Evolutionary conservation across 2,797 vertebrate genomes (phyloP).

Genomic region (Adelosebastes latens): DNA sequence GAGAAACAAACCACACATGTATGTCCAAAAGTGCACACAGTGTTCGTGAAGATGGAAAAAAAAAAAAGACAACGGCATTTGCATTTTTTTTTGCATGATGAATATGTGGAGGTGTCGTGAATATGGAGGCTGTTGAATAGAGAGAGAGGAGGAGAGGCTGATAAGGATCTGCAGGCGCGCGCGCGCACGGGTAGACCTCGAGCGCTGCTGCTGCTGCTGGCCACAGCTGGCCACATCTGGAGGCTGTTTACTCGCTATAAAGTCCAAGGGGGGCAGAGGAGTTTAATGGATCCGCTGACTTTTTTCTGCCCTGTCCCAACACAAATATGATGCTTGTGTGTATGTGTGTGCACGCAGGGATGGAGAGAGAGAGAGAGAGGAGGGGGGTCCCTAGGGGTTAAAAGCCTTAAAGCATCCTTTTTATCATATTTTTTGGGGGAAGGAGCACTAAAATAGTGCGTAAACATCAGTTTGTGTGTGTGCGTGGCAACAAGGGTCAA

Average conservation of each 20-base stretch:
- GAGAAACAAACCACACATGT: neutral
- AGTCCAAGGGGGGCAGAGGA: conserved; percentile 59
- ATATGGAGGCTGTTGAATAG: conserved; percentile 80
- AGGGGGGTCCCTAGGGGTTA: neutral
- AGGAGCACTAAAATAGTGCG: conserved; percentile 16
- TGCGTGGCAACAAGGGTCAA: conserved; percentile 61
- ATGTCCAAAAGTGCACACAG: conserved; percentile 25
- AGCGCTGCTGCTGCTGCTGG: conserved; percentile 39
- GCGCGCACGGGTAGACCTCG: conserved; percentile 44
- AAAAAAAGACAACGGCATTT: conserved; percentile 70
- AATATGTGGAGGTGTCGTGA: conserved; percentile 80
- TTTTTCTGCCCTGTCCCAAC: conserved; percentile 49
- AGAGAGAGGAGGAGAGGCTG: conserved; percentile 66
- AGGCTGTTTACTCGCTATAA: conserved; percentile 55
- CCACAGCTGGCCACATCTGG: conserved; percentile 60
- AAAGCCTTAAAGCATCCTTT: conserved; percentile 7
- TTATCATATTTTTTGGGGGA: neutral
- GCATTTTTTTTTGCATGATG: conserved; percentile 79
- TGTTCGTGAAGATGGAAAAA: conserved; percentile 36
- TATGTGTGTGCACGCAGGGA: neutral
- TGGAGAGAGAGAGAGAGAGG: no score
- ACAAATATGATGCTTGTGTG: conserved; percentile 13
- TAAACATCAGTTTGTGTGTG: neutral
- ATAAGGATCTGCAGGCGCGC: conserved; percentile 72
- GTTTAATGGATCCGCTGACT: conserved; percentile 61